Evolutionary conservation across 2,888 invertebrate species (phyloP).

Genomic region (Acronicta aceris): DNA sequence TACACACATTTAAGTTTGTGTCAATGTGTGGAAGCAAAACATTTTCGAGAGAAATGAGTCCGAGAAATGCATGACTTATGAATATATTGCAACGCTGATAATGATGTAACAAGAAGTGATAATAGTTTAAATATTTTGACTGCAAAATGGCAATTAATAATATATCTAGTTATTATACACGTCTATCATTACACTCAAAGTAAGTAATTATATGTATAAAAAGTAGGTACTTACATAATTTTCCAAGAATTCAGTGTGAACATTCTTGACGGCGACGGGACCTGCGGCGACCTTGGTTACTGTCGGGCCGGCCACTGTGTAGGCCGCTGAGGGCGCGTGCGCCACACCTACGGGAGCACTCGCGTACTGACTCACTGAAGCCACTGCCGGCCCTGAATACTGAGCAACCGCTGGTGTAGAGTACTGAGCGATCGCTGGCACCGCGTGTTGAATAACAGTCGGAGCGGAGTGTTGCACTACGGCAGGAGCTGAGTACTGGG

Average conservation of each 20-base stretch:
- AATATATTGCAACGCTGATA: too few relatives aligned
- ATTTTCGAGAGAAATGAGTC: neutral
- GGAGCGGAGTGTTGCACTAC: slow-evolving; percentile 67
- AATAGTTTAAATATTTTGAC: too few relatives aligned
- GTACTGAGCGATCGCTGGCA: slow-evolving; percentile 71
- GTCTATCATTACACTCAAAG: too few relatives aligned
- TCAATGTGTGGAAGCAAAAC: slow-evolving; percentile 15
- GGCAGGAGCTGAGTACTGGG: slow-evolving; percentile 60
- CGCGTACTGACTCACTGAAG: slow-evolving; percentile 56
- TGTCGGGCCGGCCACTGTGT: slow-evolving; percentile 57
- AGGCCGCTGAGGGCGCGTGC: slow-evolving; percentile 43
- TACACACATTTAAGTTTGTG: slow-evolving; percentile 20
- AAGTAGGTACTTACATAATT: slow-evolving; percentile 90
- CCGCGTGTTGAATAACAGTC: slow-evolving; percentile 63
- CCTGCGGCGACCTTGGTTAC: slow-evolving; percentile 44
- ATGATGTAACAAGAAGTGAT: neutral
- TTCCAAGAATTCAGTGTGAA: slow-evolving; percentile 90
- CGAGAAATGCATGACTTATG: neutral
- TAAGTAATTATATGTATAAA: neutral
- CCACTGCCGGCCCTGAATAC: slow-evolving; percentile 69
- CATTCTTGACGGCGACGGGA: slow-evolving; percentile 78
- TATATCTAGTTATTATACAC: too few relatives aligned
- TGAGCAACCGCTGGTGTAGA: slow-evolving; percentile 59
- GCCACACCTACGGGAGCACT: slow-evolving; percentile 50
- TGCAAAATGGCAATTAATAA: too few relatives aligned